A percentile compares a stretch with the other conserved stretches of the same genome.
Conservation (phyloP, 2,113 vertebrate species). For the Thunnus thynnus region DNA sequence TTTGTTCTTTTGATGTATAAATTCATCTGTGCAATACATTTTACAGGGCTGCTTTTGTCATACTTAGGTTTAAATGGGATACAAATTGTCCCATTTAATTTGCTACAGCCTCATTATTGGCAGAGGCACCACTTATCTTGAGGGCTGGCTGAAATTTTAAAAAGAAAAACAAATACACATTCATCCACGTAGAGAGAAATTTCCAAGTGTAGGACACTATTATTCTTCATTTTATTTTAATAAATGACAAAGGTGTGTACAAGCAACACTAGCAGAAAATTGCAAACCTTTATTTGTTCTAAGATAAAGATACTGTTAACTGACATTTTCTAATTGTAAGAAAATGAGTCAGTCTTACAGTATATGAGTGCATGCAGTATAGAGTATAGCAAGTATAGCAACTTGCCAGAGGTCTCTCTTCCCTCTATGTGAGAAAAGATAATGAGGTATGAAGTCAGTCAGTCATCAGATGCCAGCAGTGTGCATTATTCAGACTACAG, state of each 20-base stretch:
- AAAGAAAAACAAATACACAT: too few species aligned
- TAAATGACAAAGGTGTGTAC: neutral
- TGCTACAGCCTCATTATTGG: too few species aligned
- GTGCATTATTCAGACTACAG: slow-evolving; percentile 36
- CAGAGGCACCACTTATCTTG: too few species aligned
- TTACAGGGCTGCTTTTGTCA: too few species aligned
- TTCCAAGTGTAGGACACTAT: neutral
- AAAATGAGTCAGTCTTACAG: neutral
- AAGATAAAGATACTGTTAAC: neutral
- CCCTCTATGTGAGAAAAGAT: slow-evolving; percentile 38
- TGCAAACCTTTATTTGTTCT: neutral
- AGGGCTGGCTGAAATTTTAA: too few species aligned
- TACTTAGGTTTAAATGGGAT: too few species aligned
- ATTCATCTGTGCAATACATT: too few species aligned
- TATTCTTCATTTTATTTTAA: neutral
- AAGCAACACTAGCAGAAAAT: too few species aligned
- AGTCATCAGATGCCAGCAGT: slow-evolving; percentile 42
- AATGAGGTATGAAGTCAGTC: slow-evolving; percentile 35
- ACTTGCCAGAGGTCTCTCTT: slow-evolving; percentile 28
- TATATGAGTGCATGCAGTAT: neutral
- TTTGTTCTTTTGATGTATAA: too few species aligned
- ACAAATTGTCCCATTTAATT: too few species aligned
- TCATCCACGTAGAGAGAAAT: neutral
- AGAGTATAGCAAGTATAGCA: too few species aligned
- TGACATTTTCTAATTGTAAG: too few species aligned